A percentile compares a stretch with the other conserved stretches of the same genome.
phyloP scores from a whole-genome alignment of 1,140 invertebrate species.

The Melitaea cinxia region DNA sequence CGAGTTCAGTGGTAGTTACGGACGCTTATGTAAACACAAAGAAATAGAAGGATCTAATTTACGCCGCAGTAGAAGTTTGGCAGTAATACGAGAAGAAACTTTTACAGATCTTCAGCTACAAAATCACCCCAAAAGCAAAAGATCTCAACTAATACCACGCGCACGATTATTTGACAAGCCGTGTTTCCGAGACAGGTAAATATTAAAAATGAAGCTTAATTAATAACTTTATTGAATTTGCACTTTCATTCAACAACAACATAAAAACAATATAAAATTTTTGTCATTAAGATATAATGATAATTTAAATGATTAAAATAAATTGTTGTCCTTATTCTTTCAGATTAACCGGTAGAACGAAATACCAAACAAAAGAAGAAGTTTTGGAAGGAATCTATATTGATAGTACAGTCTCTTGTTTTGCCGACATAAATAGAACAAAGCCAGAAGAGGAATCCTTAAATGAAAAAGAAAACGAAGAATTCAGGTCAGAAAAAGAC shows the following conservation, averaged over 20 bases:
- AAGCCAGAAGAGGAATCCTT: conserved; percentile 56
- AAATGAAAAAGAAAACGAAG: conserved; percentile 43
- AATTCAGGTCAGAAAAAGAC: conserved; percentile 61
- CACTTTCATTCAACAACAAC: too few species aligned
- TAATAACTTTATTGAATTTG: too few species aligned
- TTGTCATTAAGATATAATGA: too few species aligned
- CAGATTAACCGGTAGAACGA: conserved; percentile 75
- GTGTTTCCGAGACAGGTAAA: conserved; percentile 86
- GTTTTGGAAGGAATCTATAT: conserved; percentile 79
- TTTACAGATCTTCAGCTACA: conserved; percentile 85
- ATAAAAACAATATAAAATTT: too few species aligned
- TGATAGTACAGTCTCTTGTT: conserved; percentile 78
- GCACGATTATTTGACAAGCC: conserved; percentile 88
- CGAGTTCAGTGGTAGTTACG: conserved; percentile 75
- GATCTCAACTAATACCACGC: conserved; percentile 88
- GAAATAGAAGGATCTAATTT: conserved; percentile 84
- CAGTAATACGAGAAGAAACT: conserved; percentile 89
- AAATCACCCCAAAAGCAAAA: conserved; percentile 83
- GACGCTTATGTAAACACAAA: conserved; percentile 76
- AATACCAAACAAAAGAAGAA: conserved; percentile 81
- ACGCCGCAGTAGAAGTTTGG: conserved; percentile 87
- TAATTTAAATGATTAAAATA: too few species aligned
- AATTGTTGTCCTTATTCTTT: conserved; percentile 47
- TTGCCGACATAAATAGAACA: conserved; percentile 76
- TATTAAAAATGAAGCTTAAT: too few species aligned